Percentiles rank a stretch among this genome's conserved stretches.
Conservation (phyloP, 2,113 vertebrate species). For the Ceratotherium simum region DNA sequence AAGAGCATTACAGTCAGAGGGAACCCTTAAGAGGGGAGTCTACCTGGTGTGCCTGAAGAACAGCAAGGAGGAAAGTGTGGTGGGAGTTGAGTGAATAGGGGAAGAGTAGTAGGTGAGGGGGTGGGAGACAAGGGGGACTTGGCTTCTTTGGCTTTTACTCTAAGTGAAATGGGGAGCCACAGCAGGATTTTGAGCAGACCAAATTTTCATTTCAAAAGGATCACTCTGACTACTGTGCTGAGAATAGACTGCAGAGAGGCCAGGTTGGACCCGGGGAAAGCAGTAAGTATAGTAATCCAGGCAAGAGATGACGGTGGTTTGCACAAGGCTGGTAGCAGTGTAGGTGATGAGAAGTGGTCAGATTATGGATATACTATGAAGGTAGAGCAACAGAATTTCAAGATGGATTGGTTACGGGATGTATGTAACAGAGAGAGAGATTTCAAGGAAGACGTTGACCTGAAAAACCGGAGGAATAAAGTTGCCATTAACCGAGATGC, state of each 20-base stretch:
- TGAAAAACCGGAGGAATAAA: constrained; percentile 7
- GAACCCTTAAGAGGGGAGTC: neutral
- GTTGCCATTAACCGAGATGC: neutral
- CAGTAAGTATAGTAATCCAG: neutral
- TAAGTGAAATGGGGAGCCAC: neutral
- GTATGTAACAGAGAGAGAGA: neutral
- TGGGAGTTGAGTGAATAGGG: neutral
- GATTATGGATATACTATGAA: neutral
- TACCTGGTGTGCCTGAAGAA: neutral
- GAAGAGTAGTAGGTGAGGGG: neutral
- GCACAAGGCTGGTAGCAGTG: neutral
- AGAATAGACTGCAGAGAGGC: neutral
- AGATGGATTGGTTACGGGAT: neutral
- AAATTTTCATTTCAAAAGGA: neutral
- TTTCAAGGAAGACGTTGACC: neutral
- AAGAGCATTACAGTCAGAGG: neutral
- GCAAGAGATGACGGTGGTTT: neutral
- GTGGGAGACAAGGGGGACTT: neutral
- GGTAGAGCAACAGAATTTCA: neutral
- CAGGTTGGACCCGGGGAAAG: neutral
- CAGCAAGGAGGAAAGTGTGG: neutral
- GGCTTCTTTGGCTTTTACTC: neutral
- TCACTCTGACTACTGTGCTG: neutral
- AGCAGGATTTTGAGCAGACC: neutral
- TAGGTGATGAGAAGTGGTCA: neutral